Evolutionary conservation across 64 coral and sea anemone species (phyloP).

Genomic region (Trachythela sp.): DNA sequence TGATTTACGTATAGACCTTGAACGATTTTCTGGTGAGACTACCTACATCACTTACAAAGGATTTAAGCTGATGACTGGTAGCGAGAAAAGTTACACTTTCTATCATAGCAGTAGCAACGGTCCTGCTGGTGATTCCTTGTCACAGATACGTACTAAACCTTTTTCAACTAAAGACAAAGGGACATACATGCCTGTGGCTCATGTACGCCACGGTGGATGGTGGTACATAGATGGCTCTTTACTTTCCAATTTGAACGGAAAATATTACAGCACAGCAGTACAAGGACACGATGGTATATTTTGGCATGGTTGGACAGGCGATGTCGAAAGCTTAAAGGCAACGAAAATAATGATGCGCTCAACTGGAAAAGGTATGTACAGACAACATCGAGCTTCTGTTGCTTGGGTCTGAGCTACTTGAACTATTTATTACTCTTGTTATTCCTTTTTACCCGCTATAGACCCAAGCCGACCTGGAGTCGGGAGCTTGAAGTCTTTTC

Average conservation of each 20-base stretch:
- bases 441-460: too few relatives aligned
- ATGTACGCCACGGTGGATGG: neutral
- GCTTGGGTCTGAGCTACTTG: too few relatives aligned
- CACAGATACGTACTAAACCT: neutral
- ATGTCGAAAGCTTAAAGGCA: neutral
- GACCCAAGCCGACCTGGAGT: too few relatives aligned
- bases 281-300: neutral
- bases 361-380: too few relatives aligned
- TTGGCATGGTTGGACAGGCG: neutral
- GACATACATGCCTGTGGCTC: neutral
- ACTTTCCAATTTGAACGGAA: neutral
- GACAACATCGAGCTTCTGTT: too few relatives aligned
- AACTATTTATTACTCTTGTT: too few relatives aligned
- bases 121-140: neutral
- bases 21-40: neutral
- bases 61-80: neutral
- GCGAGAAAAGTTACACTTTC: neutral
- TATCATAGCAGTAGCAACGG: neutral
- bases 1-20: neutral
- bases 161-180: neutral
- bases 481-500: too few relatives aligned
- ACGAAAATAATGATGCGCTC: neutral
- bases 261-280: neutral
- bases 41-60: neutral
- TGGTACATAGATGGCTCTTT: neutral